Base-by-base conservation (phyloP, 2,888 invertebrate species). In the Xestia ashworthii region DNA sequence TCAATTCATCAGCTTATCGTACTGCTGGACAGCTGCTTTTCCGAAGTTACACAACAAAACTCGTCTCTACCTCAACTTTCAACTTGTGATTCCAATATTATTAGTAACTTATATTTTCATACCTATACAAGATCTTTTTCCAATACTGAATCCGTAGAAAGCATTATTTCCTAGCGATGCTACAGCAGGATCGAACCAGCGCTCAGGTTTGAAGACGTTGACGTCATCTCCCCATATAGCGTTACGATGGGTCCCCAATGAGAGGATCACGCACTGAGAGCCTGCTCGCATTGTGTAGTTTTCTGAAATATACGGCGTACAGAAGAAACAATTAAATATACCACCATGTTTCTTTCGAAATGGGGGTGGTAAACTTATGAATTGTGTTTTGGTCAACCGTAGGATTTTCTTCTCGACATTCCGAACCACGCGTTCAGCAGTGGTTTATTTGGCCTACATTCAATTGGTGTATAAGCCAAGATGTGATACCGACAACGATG, bases 61-160 rank as follows among this genome's bases (percentile, higher is more conserved):
- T 16, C 4, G 16, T 8, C 1, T 8, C 8, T 32, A 19, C 60
- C 32, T 32, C 8, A 19, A 4, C 11, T 32, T 19, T 60, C 32
- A n/a, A 11, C 11, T 0, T 32, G 50, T 11, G 8, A 53, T 64
- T 38, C 38, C 48, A 44, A 16, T 25, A 53, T 32, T 25, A n/a
- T 46, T 4, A 38, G 0, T 60, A 0, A 14, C 1, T 4, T 5
- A 32, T 60, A 60, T 60, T 41, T 41, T 19, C 44, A 50, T 81
- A 91, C 90, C 91, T 73, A 91, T 86, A 76, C 90, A 91, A 32
- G 78, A 83, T 53, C 91, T 69, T 71, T 76, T 84, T 2, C 91
- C 91, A 8, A 88, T 44, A 38, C 91, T 89, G 67, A 91, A 91
- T 3, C 85, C 79, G 12, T 74, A 76, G 68, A 74, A 84, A 76